Conservation (phyloP, 2,797 vertebrate genomes). For the Urosaurus nigricauda region DNA sequence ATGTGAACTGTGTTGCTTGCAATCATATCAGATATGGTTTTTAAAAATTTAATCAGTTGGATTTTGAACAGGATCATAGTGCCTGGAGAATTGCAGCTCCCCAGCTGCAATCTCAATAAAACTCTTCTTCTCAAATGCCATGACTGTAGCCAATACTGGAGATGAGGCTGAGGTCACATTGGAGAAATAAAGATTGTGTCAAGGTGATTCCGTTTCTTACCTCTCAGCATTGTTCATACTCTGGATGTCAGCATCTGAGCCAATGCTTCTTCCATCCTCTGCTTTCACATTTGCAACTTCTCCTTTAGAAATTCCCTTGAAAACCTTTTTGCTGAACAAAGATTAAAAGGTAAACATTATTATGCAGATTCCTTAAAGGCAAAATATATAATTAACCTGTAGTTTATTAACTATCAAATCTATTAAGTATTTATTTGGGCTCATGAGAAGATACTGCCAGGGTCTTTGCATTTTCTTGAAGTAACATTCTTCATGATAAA, state of each 20-base stretch:
- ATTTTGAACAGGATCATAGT: background rate
- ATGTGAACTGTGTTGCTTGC: background rate
- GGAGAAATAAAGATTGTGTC: background rate
- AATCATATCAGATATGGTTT: background rate
- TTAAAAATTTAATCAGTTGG: background rate
- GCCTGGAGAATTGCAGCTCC: no score
- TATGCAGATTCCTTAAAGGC: background rate
- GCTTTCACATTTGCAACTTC: slow-evolving; percentile 75
- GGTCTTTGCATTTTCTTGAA: background rate
- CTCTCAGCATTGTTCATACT: slow-evolving; percentile 79
- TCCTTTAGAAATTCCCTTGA: slow-evolving; percentile 80
- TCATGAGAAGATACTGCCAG: no score
- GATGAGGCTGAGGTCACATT: background rate
- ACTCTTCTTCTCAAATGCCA: no score
- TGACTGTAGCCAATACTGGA: background rate
- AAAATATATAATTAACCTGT: slow-evolving; percentile 5
- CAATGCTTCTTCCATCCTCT: slow-evolving; percentile 71
- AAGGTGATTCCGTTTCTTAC: slow-evolving; percentile 71
- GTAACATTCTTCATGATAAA: rapidly evolving
- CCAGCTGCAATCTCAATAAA: background rate
- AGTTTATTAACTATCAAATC: background rate
- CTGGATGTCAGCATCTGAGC: slow-evolving; percentile 80
- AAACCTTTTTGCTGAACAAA: slow-evolving; percentile 71
- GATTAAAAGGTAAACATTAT: slow-evolving; percentile 47
- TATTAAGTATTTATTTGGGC: background rate